Percentiles rank a stretch among this genome's conserved stretches.
phyloP scores from a whole-genome alignment of 1,140 invertebrate species.

The Brachionus rubens region DNA sequence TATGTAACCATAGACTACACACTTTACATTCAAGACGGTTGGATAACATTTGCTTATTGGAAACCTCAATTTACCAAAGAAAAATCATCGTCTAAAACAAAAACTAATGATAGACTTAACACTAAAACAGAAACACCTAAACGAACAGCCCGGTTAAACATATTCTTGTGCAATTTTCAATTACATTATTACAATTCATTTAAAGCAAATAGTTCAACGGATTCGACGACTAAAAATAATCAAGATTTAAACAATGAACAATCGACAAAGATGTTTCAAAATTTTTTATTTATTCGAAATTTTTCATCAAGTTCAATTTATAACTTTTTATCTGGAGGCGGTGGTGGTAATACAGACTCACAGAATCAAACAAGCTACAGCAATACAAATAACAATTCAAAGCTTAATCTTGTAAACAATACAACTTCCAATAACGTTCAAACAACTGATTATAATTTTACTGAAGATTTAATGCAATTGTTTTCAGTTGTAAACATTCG shows the following conservation, averaged over 20 bases:
- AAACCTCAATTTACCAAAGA: constrained; percentile 85
- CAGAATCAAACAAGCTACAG: constrained; percentile 10
- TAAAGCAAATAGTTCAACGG: neutral
- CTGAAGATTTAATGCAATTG: constrained; percentile 41
- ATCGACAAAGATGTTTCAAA: constrained; percentile 46
- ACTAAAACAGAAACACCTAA: neutral
- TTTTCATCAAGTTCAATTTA: neutral
- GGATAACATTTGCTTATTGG: constrained; percentile 96
- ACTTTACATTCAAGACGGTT: constrained; percentile 88
- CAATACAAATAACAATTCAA: constrained; percentile 49
- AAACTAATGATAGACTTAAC: neutral
- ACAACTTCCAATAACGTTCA: constrained; percentile 54
- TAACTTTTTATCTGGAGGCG: constrained; percentile 1
- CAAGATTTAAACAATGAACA: constrained; percentile 57
- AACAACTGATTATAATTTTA: constrained; percentile 51
- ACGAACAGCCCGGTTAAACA: neutral
- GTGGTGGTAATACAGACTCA: too few species aligned
- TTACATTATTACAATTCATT: constrained; percentile 45
- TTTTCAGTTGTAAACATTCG: constrained; percentile 42
- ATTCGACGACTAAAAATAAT: constrained; percentile 66
- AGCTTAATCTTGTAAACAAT: constrained; percentile 47
- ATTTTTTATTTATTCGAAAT: constrained; percentile 52
- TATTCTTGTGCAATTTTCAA: constrained; percentile 38
- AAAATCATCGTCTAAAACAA: constrained; percentile 70
- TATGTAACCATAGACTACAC: constrained; percentile 92